Evolutionary conservation across 2,888 invertebrate genomes (phyloP), one percentile per base, ranked within the genome.

Genomic region (Papilio protenor): DNA sequence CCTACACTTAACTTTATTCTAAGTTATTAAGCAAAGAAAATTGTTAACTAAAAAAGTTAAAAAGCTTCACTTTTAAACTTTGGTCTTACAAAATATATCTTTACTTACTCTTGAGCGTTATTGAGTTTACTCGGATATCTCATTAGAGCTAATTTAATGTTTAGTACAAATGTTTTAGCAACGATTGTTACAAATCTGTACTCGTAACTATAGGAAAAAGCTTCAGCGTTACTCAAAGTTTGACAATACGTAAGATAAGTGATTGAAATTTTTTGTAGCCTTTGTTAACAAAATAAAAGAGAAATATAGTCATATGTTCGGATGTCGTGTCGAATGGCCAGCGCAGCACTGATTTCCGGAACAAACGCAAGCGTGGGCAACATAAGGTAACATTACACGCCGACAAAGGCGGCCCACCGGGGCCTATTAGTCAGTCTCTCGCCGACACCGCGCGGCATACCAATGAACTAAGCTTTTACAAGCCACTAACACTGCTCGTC

Each of bases 341-440:
- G 49, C 57, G 21, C 57, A 77, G 59, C 33, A n/a, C 45, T 40
- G 47, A 69, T 81, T 85, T 81, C 86, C 86, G 87, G 88, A 88
- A 88, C 86, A 69, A 45, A 45, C 84, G 84, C 84, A 76, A 55
- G 66, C 57, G 78, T 78, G 73, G 85, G 89, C 88, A 89, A 89
- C 86, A 86, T 83, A 84, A 84, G 85, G 87, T 87, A 88, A 85
- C 85, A 88, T 88, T 69, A 69, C 86, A 86, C 81, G 85, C 90
- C 91, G 91, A 92, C 92, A 92, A 92, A 91, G 90, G 86, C 82
- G 78, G 87, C 84, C 85, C 85, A 84, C 84, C 88, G 89, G 85
- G 87, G 85, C 86, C 89, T 88, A 91, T 92, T 91, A 90, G 90
- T 91, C 91, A 90, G 87, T 86, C 87, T 83, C 83, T 83, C 82